A percentile compares a stretch with the other conserved stretches of the same genome.
phyloP scores from a whole-genome alignment of 1,140 invertebrate genomes.

The Hermetia illucens region DNA sequence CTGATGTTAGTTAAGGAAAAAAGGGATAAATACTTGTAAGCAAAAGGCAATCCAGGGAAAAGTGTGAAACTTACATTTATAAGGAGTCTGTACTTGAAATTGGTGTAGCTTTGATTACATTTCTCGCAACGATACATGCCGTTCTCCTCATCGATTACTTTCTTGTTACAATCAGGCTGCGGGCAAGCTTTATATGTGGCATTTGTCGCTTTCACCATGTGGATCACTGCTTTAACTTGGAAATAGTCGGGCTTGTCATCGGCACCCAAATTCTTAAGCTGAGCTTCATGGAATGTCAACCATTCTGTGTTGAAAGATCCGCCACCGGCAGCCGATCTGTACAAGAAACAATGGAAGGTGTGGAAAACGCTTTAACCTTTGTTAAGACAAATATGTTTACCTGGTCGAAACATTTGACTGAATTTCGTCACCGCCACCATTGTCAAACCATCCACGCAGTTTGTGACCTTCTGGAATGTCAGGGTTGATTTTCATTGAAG shows the following conservation, averaged over 20 bases:
- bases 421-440: slow-evolving; percentile 46
- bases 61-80: slow-evolving; percentile 63
- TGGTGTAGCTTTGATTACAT: slow-evolving; percentile 69
- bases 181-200: slow-evolving; percentile 84
- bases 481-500: slow-evolving; percentile 65
- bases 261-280: slow-evolving; percentile 43
- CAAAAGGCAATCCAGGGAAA: slow-evolving; percentile 15
- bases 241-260: slow-evolving; percentile 69
- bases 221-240: slow-evolving; percentile 50
- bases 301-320: slow-evolving; percentile 35
- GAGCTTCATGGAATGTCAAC: slow-evolving; percentile 60
- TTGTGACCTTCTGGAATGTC: slow-evolving; percentile 76
- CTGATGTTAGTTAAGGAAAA: slow-evolving; percentile 34
- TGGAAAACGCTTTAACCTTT: slow-evolving; percentile 1
- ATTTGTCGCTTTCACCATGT: slow-evolving; percentile 47
- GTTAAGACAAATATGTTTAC: slow-evolving; percentile 17
- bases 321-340: slow-evolving; percentile 23
- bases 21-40: slow-evolving; percentile 31
- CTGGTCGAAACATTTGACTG: slow-evolving; percentile 46
- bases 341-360: neutral
- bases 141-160: slow-evolving; percentile 73
- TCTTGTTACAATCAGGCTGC: slow-evolving; percentile 78
- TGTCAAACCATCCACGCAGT: slow-evolving; percentile 82
- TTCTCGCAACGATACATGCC: slow-evolving; percentile 89
- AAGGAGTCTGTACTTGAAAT: slow-evolving; percentile 77